Evolutionary conservation across 2,888 invertebrate species (phyloP).

Genomic region (Caenorhabditis auriculariae): DNA sequence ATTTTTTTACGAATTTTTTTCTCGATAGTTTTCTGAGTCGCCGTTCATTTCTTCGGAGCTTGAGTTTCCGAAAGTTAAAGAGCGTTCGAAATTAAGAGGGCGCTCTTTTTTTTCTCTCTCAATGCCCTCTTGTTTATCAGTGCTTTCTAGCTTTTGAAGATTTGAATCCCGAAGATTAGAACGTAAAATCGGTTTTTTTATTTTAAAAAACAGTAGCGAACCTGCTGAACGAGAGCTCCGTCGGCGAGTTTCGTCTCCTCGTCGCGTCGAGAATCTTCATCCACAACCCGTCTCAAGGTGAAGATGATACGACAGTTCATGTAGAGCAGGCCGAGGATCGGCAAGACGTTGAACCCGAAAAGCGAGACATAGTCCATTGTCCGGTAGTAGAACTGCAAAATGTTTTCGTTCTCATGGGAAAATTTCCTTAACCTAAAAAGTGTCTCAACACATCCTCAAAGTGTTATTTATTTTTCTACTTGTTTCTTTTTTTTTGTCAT

Average conservation of each 20-base stretch:
- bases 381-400: conserved; percentile 57
- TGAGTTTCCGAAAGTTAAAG: no score
- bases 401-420: background rate
- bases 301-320: conserved; percentile 56
- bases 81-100: no score
- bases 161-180: no score
- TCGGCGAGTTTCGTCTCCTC: conserved; percentile 39
- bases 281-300: conserved; percentile 55
- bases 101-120: no score
- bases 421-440: no score
- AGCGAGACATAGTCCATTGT: conserved; percentile 57
- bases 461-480: no score
- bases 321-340: conserved; percentile 50
- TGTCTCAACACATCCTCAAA: no score
- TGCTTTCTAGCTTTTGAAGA: no score
- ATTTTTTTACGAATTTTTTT: background rate
- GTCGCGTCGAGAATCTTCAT: conserved; percentile 46
- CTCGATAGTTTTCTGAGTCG: background rate
- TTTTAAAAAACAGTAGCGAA: background rate
- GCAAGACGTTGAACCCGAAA: conserved; percentile 58
- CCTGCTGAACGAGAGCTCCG: conserved; percentile 33
- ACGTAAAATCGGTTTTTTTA: no score
- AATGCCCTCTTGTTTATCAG: no score
- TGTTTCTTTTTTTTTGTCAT: no score
- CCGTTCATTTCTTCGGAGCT: no score